Conservation (phyloP, 2,797 vertebrate species). For the Acipenser oxyrinchus region DNA sequence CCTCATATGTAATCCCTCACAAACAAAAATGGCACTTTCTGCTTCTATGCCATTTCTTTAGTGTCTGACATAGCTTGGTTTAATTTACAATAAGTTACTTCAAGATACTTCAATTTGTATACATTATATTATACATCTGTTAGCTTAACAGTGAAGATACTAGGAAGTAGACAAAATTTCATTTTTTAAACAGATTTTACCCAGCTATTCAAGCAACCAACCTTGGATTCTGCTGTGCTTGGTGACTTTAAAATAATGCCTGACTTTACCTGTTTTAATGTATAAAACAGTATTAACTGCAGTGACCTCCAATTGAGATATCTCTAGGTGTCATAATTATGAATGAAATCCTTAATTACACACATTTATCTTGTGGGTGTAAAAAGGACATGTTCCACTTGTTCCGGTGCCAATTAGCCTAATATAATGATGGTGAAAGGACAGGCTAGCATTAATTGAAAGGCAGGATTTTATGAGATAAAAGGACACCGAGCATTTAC, state of each 20-base stretch:
- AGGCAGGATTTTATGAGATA: background rate
- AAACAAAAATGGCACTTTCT: no score
- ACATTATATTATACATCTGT: background rate
- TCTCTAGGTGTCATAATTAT: conserved; percentile 3
- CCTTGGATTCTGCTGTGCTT: background rate
- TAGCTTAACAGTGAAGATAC: no score
- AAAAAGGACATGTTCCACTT: background rate
- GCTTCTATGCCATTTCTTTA: no score
- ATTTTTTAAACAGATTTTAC: no score
- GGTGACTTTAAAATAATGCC: background rate
- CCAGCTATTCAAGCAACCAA: background rate
- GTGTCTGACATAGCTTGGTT: no score
- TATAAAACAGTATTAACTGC: background rate
- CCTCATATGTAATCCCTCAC: no score
- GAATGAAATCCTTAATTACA: background rate
- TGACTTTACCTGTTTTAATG: no score
- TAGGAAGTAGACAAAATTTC: no score
- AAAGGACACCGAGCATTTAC: background rate
- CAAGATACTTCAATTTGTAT: background rate
- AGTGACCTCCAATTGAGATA: background rate
- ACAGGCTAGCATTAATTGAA: background rate
- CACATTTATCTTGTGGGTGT: background rate
- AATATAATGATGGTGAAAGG: conserved; percentile 1
- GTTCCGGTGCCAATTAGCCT: background rate
- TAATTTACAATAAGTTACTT: background rate